Base-by-base conservation (phyloP, 2,113 vertebrate species). In the Elgaria multicarinata region DNA sequence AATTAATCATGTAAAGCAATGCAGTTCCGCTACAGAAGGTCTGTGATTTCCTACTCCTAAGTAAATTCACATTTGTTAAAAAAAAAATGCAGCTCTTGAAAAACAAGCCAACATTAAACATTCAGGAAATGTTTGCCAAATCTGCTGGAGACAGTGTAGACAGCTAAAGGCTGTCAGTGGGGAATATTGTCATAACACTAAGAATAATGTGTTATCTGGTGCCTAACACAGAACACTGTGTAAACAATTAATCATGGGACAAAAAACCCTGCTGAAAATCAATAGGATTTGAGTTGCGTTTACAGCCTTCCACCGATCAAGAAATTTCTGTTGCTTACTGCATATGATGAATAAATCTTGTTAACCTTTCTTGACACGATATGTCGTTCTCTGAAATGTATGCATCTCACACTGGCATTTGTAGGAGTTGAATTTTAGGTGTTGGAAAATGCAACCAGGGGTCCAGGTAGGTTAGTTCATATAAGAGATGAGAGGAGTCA, bases 181-280 rank as follows among this genome's bases (percentile, higher is more conserved):
- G 92, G 90, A 95, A 92, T 95, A 95, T 93, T 95, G 94, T 93
- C 91, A 90, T 93, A 95, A 87, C 92, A 92, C 91, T 93, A 92
- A 94, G 91, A 95, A 95, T 93, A 92, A 95, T 90, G 92, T 93
- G 92, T 94, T 93, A 93, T 88, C 93, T 92, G 81, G 84, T 83
- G 89, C 93, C 92, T 93, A 93, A 94, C 94, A 77, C 77, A 91
- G 90, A 95, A 82, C 80, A 62, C 36, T 83, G 44, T 93, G 87
- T 93, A 96, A 96, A 94, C 94, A 94, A 92, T 96, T 94, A 95
- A 93, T 94, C 92, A 93, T 77, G 78, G 85, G 90, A 92, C 1
- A 94, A 88, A 84, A 53, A 22, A 92, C 84, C n/a, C 53, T 83
- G 58, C 87, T n/a, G 16, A 93, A 86, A 94, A 91, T 67, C 55